A percentile compares a stretch with the other conserved stretches of the same genome.
These are phyloP conservation scores for Trypoxylon attenuatum DNA, from an alignment of 2,888 invertebrate genomes.

Conservation along the genomic window DNA sequence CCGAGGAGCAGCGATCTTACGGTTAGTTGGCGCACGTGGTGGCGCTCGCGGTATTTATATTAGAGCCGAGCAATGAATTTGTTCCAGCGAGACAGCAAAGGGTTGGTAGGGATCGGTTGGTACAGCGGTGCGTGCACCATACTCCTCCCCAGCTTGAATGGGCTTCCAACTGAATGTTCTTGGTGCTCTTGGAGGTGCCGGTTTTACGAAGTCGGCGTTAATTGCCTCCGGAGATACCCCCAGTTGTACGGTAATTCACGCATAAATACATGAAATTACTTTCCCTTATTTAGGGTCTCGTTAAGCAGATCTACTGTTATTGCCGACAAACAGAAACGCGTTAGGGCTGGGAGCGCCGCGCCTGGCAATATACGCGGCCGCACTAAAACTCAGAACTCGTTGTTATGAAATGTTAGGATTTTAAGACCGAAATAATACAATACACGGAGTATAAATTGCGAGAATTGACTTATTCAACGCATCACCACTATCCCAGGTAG, in stretches of 20 bases:
- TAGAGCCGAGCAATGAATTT: slow-evolving; percentile 56
- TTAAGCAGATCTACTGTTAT: slow-evolving; percentile 74
- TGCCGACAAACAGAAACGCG: slow-evolving; percentile 60
- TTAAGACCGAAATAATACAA: no score
- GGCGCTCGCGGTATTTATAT: slow-evolving; percentile 54
- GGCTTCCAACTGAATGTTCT: slow-evolving; percentile 46
- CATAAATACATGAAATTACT: slow-evolving; percentile 75
- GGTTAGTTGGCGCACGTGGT: neutral
- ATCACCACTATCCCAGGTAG: no score
- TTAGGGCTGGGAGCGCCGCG: slow-evolving; percentile 17
- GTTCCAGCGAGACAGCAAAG: slow-evolving; percentile 47
- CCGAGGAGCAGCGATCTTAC: no score
- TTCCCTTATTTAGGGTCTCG: slow-evolving; percentile 73
- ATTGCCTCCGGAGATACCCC: slow-evolving; percentile 69
- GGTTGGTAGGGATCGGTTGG: slow-evolving; percentile 42
- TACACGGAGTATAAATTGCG: no score
- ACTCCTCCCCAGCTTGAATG: slow-evolving; percentile 22
- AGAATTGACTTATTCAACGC: no score
- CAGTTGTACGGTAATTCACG: slow-evolving; percentile 67
- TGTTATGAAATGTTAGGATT: neutral
- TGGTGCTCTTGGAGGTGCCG: slow-evolving; percentile 51
- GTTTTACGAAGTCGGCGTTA: slow-evolving; percentile 69
- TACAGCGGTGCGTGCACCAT: slow-evolving; percentile 9
- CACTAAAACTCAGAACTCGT: slow-evolving; percentile 16
- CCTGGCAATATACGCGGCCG: slow-evolving; percentile 1